phyloP scores from a whole-genome alignment of 2,888 invertebrate genomes.

The Cantharis rustica region DNA sequence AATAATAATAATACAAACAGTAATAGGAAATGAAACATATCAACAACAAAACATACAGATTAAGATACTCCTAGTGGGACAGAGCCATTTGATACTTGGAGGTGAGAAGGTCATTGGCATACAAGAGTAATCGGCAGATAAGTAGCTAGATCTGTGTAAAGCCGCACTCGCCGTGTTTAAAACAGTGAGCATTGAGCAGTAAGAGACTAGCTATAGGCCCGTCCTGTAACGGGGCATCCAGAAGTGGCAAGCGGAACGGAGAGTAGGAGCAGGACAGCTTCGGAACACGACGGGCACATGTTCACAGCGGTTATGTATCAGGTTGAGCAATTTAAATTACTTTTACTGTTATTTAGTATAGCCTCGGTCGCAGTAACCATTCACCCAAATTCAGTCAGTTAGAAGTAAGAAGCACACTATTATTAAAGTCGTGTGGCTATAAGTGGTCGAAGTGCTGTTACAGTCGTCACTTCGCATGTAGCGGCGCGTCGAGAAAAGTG shows the following conservation, averaged over 20 bases:
- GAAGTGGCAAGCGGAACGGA: slow-evolving; percentile 40
- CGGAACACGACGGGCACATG: slow-evolving; percentile 42
- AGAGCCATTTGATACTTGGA: slow-evolving; percentile 64
- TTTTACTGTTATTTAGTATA: slow-evolving; percentile 44
- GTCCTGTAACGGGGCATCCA: slow-evolving; percentile 40
- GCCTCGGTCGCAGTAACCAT: slow-evolving; percentile 47
- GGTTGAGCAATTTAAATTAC: slow-evolving; percentile 35
- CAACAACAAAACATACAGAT: slow-evolving; percentile 59
- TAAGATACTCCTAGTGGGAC: slow-evolving; percentile 59
- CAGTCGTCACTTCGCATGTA: slow-evolving; percentile 49
- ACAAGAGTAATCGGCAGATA: slow-evolving; percentile 51
- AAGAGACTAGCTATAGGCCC: slow-evolving; percentile 33
- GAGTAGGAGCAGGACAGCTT: slow-evolving; percentile 34
- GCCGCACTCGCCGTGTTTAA: slow-evolving; percentile 26
- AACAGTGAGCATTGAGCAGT: slow-evolving; percentile 31
- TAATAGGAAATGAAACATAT: slow-evolving; percentile 54
- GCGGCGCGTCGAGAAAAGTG: slow-evolving; percentile 43
- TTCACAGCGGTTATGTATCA: slow-evolving; percentile 43
- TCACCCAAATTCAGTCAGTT: slow-evolving; percentile 22
- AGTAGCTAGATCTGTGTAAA: slow-evolving; percentile 35
- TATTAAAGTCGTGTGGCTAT: slow-evolving; percentile 49
- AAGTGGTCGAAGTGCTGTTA: slow-evolving; percentile 56
- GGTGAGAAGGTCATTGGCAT: slow-evolving; percentile 58
- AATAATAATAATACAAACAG: slow-evolving; percentile 47
- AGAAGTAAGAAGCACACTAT: slow-evolving; percentile 37